These are phyloP conservation scores for Himalopsyche kuldschensis DNA, from an alignment of 2,888 invertebrate genomes.

Conservation along the genomic window DNA sequence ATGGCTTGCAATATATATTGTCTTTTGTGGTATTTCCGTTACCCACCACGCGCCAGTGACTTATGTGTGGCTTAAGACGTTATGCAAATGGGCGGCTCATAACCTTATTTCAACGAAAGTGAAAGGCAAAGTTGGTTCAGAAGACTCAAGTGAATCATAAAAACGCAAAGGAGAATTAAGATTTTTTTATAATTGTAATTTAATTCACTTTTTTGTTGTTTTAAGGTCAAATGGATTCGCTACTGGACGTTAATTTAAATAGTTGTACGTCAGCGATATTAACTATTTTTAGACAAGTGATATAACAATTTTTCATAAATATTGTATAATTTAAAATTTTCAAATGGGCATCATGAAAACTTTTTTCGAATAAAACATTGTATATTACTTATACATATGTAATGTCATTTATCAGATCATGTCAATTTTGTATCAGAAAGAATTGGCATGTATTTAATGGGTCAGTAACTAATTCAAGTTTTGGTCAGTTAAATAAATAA, in stretches of 20 bases:
- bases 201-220: background rate
- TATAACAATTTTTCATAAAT: too few relatives aligned
- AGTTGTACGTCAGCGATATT: too few relatives aligned
- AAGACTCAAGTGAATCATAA: background rate
- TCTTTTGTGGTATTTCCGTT: background rate
- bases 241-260: background rate
- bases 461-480: too few relatives aligned
- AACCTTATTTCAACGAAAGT: conserved; percentile 2
- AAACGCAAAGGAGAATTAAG: background rate
- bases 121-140: background rate
- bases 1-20: background rate
- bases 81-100: background rate
- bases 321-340: too few relatives aligned
- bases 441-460: too few relatives aligned
- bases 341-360: too few relatives aligned
- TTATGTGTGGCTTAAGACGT: conserved; percentile 1
- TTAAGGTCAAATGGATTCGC: background rate
- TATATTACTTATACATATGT: too few relatives aligned
- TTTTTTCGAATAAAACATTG: too few relatives aligned
- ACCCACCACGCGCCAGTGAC: background rate
- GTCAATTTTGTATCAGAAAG: too few relatives aligned
- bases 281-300: too few relatives aligned
- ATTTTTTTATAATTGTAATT: background rate
- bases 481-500: too few relatives aligned
- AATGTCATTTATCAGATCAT: too few relatives aligned